Evolutionary conservation across 2,888 invertebrate genomes (phyloP).

Genomic region (Drosophila algonquin): DNA sequence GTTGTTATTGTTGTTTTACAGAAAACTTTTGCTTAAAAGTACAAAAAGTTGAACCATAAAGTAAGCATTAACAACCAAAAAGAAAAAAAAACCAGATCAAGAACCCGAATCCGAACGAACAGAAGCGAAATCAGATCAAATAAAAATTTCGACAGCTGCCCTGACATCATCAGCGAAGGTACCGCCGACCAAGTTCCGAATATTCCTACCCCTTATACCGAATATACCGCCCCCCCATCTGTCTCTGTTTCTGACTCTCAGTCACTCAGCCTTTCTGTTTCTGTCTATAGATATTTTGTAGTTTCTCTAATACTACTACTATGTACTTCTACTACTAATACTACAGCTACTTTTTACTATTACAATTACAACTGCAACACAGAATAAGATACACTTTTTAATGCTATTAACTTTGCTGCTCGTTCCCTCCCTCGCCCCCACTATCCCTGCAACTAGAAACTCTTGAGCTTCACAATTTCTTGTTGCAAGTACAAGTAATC

Average conservation of each 20-base stretch:
- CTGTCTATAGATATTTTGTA: conserved; percentile 37
- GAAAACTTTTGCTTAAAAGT: conserved; percentile 80
- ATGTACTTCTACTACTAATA: conserved; percentile 17
- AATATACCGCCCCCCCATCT: conserved; percentile 26
- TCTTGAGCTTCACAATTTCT: conserved; percentile 9
- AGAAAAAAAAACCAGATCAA: conserved; percentile 27
- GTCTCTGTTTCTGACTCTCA: conserved; percentile 36
- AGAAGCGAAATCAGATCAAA: conserved; percentile 1
- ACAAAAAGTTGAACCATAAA: conserved; percentile 60
- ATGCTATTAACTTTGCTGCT: conserved; percentile 40
- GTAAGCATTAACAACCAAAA: conserved; percentile 32
- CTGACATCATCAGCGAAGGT: conserved; percentile 68
- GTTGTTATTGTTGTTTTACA: conserved; percentile 81
- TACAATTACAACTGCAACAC: conserved; percentile 42
- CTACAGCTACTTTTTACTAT: conserved; percentile 22
- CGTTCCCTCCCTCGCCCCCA: conserved; percentile 8
- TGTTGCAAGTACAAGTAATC: conserved; percentile 20
- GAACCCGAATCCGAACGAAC: conserved; percentile 19
- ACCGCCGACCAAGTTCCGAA: conserved; percentile 56
- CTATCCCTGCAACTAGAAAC: conserved; percentile 5
- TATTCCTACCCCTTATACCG: conserved; percentile 37
- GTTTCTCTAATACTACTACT: conserved; percentile 35
- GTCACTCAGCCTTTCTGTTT: conserved; percentile 21
- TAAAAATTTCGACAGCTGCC: conserved; percentile 22
- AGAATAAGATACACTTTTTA: conserved; percentile 28